A percentile compares a stretch with the other conserved stretches of the same genome.
phyloP scores from a whole-genome alignment of 2,113 vertebrate genomes.

The Otus sunia region DNA sequence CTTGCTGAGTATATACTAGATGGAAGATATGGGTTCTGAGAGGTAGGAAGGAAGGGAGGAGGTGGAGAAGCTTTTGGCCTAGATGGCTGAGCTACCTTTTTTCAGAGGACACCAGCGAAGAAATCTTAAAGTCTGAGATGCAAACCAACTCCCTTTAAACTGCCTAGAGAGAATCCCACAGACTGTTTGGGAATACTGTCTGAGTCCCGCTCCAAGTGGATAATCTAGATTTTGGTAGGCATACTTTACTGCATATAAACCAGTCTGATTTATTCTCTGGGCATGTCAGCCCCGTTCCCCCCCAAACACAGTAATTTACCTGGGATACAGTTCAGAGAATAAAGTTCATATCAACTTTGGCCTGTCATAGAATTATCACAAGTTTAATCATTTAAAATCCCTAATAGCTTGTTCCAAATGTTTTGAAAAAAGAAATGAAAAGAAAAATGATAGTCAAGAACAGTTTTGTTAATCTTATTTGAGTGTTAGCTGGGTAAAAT shows the following conservation, averaged over 20 bases:
- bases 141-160: neutral
- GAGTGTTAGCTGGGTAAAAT: neutral
- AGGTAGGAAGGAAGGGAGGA: neutral
- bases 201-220: neutral
- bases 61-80: neutral
- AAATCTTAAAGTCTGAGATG: neutral
- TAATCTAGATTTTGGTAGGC: neutral
- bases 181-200: neutral
- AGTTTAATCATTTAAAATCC: neutral
- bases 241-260: neutral
- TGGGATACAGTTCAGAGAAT: neutral
- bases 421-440: neutral
- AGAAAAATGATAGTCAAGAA: neutral
- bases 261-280: neutral
- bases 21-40: neutral
- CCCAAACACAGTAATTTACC: neutral
- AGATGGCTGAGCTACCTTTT: neutral
- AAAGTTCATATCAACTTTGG: neutral
- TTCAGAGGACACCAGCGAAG: neutral
- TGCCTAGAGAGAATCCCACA: neutral
- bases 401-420: neutral
- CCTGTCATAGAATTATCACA: neutral
- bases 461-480: neutral
- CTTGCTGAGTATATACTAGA: neutral
- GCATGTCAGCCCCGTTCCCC: neutral